Conservation (phyloP, 1,140 invertebrate species). For the Doryteuthis pealeii region DNA sequence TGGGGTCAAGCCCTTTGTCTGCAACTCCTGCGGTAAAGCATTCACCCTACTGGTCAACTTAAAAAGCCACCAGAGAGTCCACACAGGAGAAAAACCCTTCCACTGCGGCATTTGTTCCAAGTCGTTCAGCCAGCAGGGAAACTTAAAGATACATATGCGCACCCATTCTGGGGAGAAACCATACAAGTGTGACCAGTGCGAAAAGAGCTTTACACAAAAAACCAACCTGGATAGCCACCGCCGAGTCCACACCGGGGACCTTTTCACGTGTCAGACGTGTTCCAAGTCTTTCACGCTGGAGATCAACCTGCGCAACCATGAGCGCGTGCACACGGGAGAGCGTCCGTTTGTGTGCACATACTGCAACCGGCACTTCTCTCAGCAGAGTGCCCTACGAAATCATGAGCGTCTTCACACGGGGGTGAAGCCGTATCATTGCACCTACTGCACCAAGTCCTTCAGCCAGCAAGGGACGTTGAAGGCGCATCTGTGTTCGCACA, state of each 20-base stretch:
- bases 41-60: slow-evolving; percentile 26
- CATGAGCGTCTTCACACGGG: slow-evolving; percentile 23
- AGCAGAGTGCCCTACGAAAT: slow-evolving; percentile 18
- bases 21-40: slow-evolving; percentile 38
- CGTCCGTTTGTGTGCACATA: slow-evolving; percentile 22
- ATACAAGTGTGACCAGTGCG: slow-evolving; percentile 23
- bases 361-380: slow-evolving; percentile 23
- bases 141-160: slow-evolving; percentile 72
- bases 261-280: slow-evolving; percentile 87
- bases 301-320: neutral
- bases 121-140: slow-evolving; percentile 86
- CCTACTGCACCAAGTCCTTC: slow-evolving; percentile 18
- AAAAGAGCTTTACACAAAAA: slow-evolving; percentile 22
- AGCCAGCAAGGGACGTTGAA: slow-evolving; percentile 74
- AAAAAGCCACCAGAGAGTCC: slow-evolving; percentile 68
- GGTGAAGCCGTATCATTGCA: slow-evolving; percentile 19
- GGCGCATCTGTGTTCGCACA: slow-evolving; percentile 68
- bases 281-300: slow-evolving; percentile 80
- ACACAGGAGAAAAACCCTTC: slow-evolving; percentile 65
- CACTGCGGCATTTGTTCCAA: slow-evolving; percentile 84
- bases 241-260: slow-evolving; percentile 54
- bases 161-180: slow-evolving; percentile 20
- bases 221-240: slow-evolving; percentile 23
- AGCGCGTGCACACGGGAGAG: neutral
- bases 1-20: slow-evolving; percentile 73